Percentiles rank a stretch among this genome's conserved stretches.
These are phyloP conservation scores for Opisthocomus hoazin DNA, from an alignment of 2,113 vertebrate genomes.

Conservation along the genomic window DNA sequence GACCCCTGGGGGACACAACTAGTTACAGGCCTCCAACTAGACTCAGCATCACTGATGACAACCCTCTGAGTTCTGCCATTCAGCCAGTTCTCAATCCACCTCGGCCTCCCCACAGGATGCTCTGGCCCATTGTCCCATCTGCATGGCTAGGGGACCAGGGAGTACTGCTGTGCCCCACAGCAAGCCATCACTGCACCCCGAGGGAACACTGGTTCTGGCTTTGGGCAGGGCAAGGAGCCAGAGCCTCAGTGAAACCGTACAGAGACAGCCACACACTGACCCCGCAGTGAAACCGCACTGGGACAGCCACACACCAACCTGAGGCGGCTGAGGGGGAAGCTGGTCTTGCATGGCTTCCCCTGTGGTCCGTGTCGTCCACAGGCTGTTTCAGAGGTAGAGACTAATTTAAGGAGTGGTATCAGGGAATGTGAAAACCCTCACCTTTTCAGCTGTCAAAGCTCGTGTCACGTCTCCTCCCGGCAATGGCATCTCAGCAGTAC, in stretches of 20 bases:
- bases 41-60: too few relatives aligned
- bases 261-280: too few relatives aligned
- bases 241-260: background rate
- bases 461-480: background rate
- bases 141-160: background rate
- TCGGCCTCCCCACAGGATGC: background rate
- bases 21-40: too few relatives aligned
- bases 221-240: background rate
- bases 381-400: background rate
- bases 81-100: too few relatives aligned
- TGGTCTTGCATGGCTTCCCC: background rate
- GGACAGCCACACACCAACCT: background rate
- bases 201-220: rapidly evolving
- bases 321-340: background rate
- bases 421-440: background rate
- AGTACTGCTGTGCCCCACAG: background rate
- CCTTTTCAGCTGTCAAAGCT: background rate
- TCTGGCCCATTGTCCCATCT: rapidly evolving
- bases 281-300: background rate
- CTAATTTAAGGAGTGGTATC: background rate
- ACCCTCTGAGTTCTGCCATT: too few relatives aligned
- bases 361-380: too few relatives aligned
- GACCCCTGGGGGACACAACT: too few relatives aligned
- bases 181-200: background rate
- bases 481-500: background rate